Percentiles rank a stretch among this genome's conserved stretches.
Conservation (phyloP, 2,888 invertebrate genomes). For the Tetragonisca angustula region DNA sequence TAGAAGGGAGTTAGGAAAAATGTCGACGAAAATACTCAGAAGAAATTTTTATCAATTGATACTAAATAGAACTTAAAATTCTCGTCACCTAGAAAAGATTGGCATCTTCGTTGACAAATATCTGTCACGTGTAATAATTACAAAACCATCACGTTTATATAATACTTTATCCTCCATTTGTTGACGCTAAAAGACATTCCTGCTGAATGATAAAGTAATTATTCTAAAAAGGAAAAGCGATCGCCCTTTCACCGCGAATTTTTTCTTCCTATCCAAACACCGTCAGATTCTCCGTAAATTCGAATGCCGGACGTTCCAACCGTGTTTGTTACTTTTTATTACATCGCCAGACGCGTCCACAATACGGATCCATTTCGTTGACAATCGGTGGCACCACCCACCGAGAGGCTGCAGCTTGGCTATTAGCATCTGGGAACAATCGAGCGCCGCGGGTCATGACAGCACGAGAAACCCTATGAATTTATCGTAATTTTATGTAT, state of each 20-base stretch:
- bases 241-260: neutral
- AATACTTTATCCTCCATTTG: neutral
- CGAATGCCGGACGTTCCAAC: neutral
- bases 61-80: too few species aligned
- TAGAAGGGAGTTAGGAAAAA: neutral
- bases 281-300: neutral
- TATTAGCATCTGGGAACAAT: slow-evolving; percentile 76
- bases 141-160: neutral
- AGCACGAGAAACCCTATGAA: slow-evolving; percentile 73
- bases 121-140: neutral
- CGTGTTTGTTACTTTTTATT: neutral
- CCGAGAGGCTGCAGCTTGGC: slow-evolving; percentile 68
- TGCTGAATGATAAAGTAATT: neutral
- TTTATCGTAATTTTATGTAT: slow-evolving; percentile 84
- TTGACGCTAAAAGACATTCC: neutral
- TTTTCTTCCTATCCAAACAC: neutral
- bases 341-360: too few species aligned
- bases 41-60: neutral
- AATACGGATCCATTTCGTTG: slow-evolving; percentile 53
- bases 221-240: neutral
- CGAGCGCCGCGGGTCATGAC: slow-evolving; percentile 75
- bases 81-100: too few species aligned
- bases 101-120: too few species aligned
- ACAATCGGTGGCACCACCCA: slow-evolving; percentile 77
- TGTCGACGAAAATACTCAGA: neutral